Evolutionary conservation across 2,113 vertebrate species (phyloP).

Genomic region (Epinephelus cyanopodus): DNA sequence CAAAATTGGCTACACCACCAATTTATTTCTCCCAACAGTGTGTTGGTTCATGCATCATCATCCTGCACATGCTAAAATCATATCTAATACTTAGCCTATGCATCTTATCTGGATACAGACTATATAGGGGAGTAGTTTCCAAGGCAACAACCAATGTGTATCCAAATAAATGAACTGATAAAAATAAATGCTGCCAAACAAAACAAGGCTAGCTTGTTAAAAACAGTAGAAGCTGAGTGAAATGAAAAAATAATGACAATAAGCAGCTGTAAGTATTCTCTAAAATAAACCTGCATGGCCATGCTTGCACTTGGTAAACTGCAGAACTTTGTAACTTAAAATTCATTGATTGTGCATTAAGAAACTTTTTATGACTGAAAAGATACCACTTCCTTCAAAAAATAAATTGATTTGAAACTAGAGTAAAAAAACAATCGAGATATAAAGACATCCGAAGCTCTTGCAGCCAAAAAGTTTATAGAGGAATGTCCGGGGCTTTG

Average conservation of each 20-base stretch:
- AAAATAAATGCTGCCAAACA: neutral
- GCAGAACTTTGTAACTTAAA: neutral
- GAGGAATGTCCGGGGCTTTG: neutral
- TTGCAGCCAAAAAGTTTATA: neutral
- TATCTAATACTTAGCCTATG: neutral
- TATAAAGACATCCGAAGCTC: neutral
- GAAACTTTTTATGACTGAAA: neutral
- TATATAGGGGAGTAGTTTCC: neutral
- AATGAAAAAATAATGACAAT: neutral
- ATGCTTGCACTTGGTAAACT: neutral
- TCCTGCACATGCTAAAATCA: no score
- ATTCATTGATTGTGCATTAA: neutral
- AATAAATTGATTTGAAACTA: neutral
- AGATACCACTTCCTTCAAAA: neutral
- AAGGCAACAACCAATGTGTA: neutral
- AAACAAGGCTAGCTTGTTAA: neutral
- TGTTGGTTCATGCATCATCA: no score
- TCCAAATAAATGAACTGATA: neutral
- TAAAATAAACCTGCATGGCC: neutral
- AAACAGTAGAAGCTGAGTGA: neutral
- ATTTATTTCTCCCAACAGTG: no score
- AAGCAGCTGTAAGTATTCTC: neutral
- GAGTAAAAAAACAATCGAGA: neutral
- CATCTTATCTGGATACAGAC: neutral
- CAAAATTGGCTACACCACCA: no score